Base-by-base conservation (phyloP, 2,113 vertebrate species). In the Rhynchomys soricoides region DNA sequence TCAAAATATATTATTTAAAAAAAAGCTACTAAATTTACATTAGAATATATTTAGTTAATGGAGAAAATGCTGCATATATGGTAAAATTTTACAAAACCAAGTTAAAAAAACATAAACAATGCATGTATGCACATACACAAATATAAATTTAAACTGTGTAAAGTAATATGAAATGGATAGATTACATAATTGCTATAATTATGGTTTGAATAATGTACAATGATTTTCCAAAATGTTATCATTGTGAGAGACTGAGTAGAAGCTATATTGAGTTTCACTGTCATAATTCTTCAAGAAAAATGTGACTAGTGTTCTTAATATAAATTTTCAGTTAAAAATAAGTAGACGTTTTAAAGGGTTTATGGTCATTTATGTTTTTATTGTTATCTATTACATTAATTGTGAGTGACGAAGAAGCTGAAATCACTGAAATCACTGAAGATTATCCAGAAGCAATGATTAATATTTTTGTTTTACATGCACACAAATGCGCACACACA, bases 221-320 rank as follows among this genome's bases (percentile, higher is more conserved):
- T 12, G 43, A 29, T 86, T 95, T 93, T n/a, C 62, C 22, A 75
- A 95, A 94, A 91, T 85, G 55, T 48, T 88, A 52, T 59, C 26
- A 78, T 55, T 37, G 24, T 40, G 37, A 31, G 37, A 73, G 93
- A 86, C 7, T 86, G 31, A 24, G 10, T 75, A 66, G 64, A 82
- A 4, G 15, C 6, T 59, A 66, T 13, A 52, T 59, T 21, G 10
- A 88, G n/a, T 77, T 21, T 89, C 40, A 64, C 81, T 74, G 71
- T 40, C 59, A 90, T 89, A 86, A 86, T 89, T 93, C 5, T 55
- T 86, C 55, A 0, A 96, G 66, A 7, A 37, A 3, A 24, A 74
- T 68, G 9, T 79, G 26, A 73, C 50, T 48, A 85, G 79, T 93
- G 34, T 37, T 21, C 48, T 86, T 26, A 37, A 68, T 74, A 40